Conservation (phyloP, 2,888 invertebrate species). For the Auanema freiburgensis region DNA sequence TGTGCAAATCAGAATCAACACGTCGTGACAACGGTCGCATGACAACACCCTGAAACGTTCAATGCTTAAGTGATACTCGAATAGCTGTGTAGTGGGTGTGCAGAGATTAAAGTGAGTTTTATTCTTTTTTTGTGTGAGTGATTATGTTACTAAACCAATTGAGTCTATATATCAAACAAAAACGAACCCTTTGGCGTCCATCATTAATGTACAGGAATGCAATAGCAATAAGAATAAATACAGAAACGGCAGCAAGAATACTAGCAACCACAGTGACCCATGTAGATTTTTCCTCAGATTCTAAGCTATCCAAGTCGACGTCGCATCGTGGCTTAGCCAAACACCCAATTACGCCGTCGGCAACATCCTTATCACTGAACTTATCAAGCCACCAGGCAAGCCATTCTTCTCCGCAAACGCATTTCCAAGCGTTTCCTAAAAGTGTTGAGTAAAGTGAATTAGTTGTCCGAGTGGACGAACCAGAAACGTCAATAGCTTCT, state of each 20-base stretch:
- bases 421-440: slow-evolving; percentile 59
- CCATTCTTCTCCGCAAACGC: slow-evolving; percentile 60
- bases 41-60: too few relatives aligned
- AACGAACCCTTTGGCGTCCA: slow-evolving; percentile 24
- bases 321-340: slow-evolving; percentile 33
- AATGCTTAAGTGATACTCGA: too few relatives aligned
- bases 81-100: too few relatives aligned
- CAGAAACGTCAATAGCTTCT: slow-evolving; percentile 56
- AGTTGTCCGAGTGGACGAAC: slow-evolving; percentile 27
- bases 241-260: slow-evolving; percentile 51
- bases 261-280: slow-evolving; percentile 61
- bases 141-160: too few relatives aligned
- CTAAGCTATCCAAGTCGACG: neutral
- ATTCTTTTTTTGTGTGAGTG: too few relatives aligned
- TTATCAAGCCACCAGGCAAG: slow-evolving; percentile 53
- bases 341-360: slow-evolving; percentile 38
- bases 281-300: slow-evolving; percentile 18
- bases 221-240: slow-evolving; percentile 53
- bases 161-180: too few relatives aligned
- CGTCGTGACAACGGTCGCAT: too few relatives aligned
- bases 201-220: slow-evolving; percentile 58
- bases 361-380: slow-evolving; percentile 47
- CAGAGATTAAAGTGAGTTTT: too few relatives aligned
- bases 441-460: slow-evolving; percentile 7
- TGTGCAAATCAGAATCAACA: too few relatives aligned